These are phyloP conservation scores for Eupithecia tripunctaria DNA, from an alignment of 2,888 invertebrate genomes.

Conservation along the genomic window DNA sequence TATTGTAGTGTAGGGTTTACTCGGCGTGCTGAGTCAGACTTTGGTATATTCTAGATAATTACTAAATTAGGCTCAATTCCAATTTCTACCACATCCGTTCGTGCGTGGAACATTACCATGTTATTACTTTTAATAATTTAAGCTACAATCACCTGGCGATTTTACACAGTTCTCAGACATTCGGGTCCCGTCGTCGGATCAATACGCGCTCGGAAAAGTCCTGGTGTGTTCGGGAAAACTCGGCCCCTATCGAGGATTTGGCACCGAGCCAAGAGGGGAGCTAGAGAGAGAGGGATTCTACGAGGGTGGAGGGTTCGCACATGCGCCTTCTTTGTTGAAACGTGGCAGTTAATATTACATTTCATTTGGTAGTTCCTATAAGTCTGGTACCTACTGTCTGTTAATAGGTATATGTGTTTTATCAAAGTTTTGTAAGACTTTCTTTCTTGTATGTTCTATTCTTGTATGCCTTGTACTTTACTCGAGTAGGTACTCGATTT, in stretches of 20 bases:
- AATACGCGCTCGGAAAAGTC: constrained; percentile 20
- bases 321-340: constrained; percentile 12
- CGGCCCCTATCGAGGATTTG: constrained; percentile 10
- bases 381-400: neutral
- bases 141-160: neutral
- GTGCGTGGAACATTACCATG: neutral
- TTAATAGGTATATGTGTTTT: too few relatives aligned
- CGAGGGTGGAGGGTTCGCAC: constrained; percentile 12
- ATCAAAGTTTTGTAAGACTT: too few relatives aligned
- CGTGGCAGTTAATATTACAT: constrained; percentile 12
- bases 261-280: constrained; percentile 9
- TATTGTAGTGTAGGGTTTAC: too few relatives aligned
- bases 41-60: neutral
- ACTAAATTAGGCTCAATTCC: neutral
- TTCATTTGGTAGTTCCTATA: neutral
- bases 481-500: too few relatives aligned
- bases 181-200: constrained; percentile 15
- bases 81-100: neutral
- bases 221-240: constrained; percentile 1
- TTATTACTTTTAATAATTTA: neutral
- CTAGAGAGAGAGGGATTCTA: neutral
- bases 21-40: neutral
- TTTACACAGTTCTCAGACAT: neutral
- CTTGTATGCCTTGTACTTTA: too few relatives aligned
- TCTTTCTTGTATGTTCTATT: too few relatives aligned